Percentiles rank a stretch among this genome's conserved stretches.
Evolutionary conservation across 2,797 vertebrate species (phyloP).

Genomic region (Scleropages formosus): DNA sequence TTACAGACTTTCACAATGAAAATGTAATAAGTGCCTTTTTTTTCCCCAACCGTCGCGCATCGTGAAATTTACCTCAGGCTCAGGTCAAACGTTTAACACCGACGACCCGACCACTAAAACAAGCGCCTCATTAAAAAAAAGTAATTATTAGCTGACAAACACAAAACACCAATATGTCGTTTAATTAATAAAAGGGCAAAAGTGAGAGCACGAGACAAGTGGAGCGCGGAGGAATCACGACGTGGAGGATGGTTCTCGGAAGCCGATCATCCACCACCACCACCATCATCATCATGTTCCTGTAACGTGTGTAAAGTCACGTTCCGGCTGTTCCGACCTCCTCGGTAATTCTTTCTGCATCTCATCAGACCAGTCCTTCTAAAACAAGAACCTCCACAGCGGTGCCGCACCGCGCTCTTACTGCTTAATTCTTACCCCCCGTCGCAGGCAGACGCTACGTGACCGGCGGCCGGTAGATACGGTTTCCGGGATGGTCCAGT

Average conservation of each 20-base stretch:
- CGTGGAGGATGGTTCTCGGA: constrained; percentile 4
- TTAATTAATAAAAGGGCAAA: neutral
- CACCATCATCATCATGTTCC: constrained; percentile 30
- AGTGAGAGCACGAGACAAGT: constrained; percentile 10
- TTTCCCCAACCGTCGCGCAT: too few relatives aligned
- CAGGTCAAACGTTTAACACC: too few relatives aligned
- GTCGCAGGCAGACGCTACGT: constrained; percentile 55
- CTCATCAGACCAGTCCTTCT: neutral
- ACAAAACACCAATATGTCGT: neutral
- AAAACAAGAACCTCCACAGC: neutral
- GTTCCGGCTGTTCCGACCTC: neutral
- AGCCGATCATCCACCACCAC: too few relatives aligned
- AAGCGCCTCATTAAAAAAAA: neutral
- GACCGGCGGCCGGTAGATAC: constrained; percentile 60
- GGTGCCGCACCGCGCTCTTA: neutral
- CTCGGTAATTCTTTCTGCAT: neutral
- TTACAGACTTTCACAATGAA: constrained; percentile 10
- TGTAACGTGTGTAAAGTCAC: constrained; percentile 17
- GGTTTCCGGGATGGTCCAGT: constrained; percentile 62
- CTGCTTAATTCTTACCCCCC: constrained; percentile 32
- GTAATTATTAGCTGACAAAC: neutral
- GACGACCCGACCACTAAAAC: too few relatives aligned
- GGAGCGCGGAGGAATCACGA: neutral
- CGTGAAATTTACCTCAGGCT: too few relatives aligned
- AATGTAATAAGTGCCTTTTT: neutral